These are phyloP conservation scores for Magallana ariakensis DNA, from an alignment of 1,140 invertebrate species.

Conservation along the genomic window DNA sequence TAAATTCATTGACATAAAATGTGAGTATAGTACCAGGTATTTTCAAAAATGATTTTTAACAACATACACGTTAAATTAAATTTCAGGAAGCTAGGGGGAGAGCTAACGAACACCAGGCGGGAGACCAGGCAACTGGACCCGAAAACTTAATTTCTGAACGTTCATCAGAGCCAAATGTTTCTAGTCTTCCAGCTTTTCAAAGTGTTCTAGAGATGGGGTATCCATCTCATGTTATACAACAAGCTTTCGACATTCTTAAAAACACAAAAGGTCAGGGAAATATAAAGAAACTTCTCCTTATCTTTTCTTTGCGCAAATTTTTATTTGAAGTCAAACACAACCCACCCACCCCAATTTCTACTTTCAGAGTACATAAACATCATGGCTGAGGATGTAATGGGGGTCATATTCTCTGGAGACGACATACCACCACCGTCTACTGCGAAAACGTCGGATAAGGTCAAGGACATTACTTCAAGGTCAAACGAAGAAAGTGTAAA, in stretches of 20 bases:
- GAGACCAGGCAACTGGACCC: too few relatives aligned
- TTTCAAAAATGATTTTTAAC: not conserved
- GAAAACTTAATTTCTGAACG: not conserved
- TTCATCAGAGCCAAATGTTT: not conserved
- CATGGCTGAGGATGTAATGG: too few relatives aligned
- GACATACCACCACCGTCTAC: too few relatives aligned
- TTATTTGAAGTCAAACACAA: too few relatives aligned
- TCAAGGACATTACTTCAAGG: too few relatives aligned
- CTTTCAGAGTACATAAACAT: too few relatives aligned
- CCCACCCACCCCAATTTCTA: too few relatives aligned
- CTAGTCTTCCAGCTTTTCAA: not conserved
- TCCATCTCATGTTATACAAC: not conserved
- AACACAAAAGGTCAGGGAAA: not conserved
- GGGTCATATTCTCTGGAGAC: too few relatives aligned
- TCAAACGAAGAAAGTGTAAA: too few relatives aligned
- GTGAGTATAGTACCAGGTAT: not conserved
- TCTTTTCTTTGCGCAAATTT: too few relatives aligned
- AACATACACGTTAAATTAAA: not conserved
- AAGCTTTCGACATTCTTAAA: not conserved
- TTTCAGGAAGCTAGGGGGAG: not conserved
- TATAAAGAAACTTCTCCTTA: not conserved
- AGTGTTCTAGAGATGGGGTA: conserved; percentile 36
- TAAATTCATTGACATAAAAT: not conserved
- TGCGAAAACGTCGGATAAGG: too few relatives aligned
- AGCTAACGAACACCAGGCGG: too few relatives aligned